phyloP scores from a whole-genome alignment of 2,113 vertebrate genomes.

The Grammomys dolichurus region DNA sequence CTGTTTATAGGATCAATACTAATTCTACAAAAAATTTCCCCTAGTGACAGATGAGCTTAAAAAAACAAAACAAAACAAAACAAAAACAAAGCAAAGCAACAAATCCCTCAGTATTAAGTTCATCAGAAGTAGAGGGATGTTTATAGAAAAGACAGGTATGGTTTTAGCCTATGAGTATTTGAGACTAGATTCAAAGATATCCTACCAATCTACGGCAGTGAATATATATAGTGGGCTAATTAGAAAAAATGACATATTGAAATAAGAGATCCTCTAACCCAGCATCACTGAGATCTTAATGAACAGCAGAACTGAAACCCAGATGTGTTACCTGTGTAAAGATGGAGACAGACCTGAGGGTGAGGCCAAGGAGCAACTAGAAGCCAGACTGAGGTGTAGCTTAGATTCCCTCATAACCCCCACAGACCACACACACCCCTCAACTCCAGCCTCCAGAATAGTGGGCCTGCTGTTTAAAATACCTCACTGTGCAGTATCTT shows the following conservation, averaged over 20 bases:
- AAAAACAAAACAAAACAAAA: not conserved
- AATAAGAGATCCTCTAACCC: not conserved
- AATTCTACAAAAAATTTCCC: not conserved
- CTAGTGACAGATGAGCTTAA: not conserved
- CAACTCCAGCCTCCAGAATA: not conserved
- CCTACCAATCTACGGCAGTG: not conserved
- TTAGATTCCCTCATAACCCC: not conserved
- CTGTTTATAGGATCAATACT: not conserved
- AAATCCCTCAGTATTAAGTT: not conserved
- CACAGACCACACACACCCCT: not conserved
- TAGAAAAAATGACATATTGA: not conserved
- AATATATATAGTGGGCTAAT: not conserved
- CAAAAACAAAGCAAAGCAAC: not conserved
- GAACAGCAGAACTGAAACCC: not conserved
- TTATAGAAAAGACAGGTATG: not conserved
- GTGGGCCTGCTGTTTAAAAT: not conserved
- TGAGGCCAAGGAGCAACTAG: not conserved
- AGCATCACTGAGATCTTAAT: not conserved
- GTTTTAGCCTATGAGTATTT: not conserved
- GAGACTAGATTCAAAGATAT: conserved; percentile 43
- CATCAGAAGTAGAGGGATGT: conserved; percentile 16
- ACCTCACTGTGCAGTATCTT: not conserved
- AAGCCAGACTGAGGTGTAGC: not conserved
- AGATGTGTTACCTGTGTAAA: not conserved
- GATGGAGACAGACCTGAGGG: not conserved